Base-by-base conservation (phyloP, 2,113 vertebrate genomes). In the Dasyurus viverrinus region DNA sequence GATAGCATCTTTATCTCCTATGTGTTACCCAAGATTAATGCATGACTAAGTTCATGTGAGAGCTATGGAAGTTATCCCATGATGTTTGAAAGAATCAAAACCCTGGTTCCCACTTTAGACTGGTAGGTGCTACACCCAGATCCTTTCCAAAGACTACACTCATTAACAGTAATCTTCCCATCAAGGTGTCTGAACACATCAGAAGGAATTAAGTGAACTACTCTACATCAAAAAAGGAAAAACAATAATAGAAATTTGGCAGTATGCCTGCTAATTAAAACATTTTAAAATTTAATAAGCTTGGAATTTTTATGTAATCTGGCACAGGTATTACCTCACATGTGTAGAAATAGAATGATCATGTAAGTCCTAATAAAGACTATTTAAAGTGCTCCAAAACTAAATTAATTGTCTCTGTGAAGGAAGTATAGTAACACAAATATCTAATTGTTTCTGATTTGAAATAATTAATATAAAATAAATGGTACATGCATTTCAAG, bases 371-470 rank as follows among this genome's bases (percentile, higher is more conserved):
- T 96, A 89, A 94, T 53, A 93, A 48, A 54, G 54, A 93, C 84
- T 93, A 76, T 27, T 57, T 96, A 54, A 30, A 54, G 97, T 97
- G 92, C 55, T 95, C n/a, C 7, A 68, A 47, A 94, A 90, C 14
- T 36, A n/a, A 76, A n/a, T n/a, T 1, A 76, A 76, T 76, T 22
- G 5, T 76, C 6, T n/a, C 14, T n/a, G 36, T 7, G 42, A 92
- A 98, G 26, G 7, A 89, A 93, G 96, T 94, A 97, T 90, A 97
- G 92, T 89, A 92, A 91, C 76, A 60, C 57, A 97, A 95, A 95
- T 95, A 96, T 95, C 95, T 96, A 97, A 91, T 94, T 97, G 54
- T 95, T 95, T 97, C 76, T 96, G 57, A 95, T 46, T 95, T 95
- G 54, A 95, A 93, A 91, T 95, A 96, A 96, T 60, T 46, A 97